Evolutionary conservation across 2,113 vertebrate species (phyloP).

Genomic region (Rostratula benghalensis): DNA sequence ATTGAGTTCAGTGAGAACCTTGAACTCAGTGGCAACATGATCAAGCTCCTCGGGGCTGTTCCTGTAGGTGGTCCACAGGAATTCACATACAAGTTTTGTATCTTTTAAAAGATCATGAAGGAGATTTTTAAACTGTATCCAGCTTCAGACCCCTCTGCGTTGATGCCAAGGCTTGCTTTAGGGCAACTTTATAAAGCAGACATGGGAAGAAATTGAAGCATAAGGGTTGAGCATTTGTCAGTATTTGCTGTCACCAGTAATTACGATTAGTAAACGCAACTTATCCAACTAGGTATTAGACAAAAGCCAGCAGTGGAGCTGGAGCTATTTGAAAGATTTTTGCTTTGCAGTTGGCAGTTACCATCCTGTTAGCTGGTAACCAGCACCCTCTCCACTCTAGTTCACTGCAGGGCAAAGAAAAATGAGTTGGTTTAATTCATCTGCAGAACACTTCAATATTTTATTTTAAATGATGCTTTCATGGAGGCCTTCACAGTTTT

Average conservation of each 20-base stretch:
- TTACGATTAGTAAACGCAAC: not conserved
- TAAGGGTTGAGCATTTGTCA: not conserved
- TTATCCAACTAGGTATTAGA: not conserved
- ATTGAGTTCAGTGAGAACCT: not conserved
- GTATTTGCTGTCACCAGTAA: not conserved
- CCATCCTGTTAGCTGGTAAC: not conserved
- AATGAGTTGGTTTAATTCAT: not conserved
- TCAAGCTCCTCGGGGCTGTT: not conserved
- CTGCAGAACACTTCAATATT: not conserved
- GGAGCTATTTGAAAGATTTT: not conserved
- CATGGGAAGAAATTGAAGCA: not conserved
- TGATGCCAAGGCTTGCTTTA: not conserved
- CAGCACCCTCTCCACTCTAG: rapidly evolving
- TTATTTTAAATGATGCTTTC: not conserved
- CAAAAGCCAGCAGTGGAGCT: not conserved
- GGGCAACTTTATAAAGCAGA: not conserved
- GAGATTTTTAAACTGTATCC: not conserved
- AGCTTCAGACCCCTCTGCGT: not conserved
- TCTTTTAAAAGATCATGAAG: not conserved
- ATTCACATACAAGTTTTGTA: not conserved
- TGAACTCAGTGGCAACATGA: rapidly evolving
- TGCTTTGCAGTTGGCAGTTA: not conserved
- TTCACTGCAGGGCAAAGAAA: not conserved
- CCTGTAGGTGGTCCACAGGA: not conserved
- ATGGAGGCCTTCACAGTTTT: not conserved